These are phyloP conservation scores for Atrichornis clamosus DNA, from an alignment of 2,113 vertebrate genomes.

Conservation along the genomic window DNA sequence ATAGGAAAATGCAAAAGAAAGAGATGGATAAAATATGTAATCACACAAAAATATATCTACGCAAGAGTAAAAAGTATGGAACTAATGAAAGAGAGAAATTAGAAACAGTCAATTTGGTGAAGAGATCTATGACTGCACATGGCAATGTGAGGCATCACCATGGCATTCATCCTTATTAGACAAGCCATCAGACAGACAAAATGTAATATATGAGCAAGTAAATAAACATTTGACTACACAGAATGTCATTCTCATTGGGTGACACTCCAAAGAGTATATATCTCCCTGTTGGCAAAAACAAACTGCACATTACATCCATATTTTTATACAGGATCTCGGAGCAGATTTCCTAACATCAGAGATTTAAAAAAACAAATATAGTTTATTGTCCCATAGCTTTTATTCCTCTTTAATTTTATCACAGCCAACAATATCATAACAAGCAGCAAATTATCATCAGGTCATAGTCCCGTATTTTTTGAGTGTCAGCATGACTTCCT, in stretches of 20 bases:
- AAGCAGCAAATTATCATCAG: slow-evolving; percentile 12
- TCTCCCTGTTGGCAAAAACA: slow-evolving; percentile 37
- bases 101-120: background rate
- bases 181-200: background rate
- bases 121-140: background rate
- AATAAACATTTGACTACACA: slow-evolving; percentile 28
- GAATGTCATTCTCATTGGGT: background rate
- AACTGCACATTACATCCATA: background rate
- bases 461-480: background rate
- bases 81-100: background rate
- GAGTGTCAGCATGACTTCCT: background rate
- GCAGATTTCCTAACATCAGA: slow-evolving; percentile 14
- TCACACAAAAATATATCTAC: background rate
- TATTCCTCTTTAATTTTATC: background rate
- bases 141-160: background rate
- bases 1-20: background rate
- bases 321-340: background rate
- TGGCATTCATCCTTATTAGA: background rate
- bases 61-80: background rate
- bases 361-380: background rate
- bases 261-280: background rate
- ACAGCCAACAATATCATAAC: background rate
- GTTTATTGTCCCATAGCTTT: background rate
- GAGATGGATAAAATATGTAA: background rate
- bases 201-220: background rate